Evolutionary conservation across 2,888 invertebrate species (phyloP).

Genomic region (Coelopa pilipes): DNA sequence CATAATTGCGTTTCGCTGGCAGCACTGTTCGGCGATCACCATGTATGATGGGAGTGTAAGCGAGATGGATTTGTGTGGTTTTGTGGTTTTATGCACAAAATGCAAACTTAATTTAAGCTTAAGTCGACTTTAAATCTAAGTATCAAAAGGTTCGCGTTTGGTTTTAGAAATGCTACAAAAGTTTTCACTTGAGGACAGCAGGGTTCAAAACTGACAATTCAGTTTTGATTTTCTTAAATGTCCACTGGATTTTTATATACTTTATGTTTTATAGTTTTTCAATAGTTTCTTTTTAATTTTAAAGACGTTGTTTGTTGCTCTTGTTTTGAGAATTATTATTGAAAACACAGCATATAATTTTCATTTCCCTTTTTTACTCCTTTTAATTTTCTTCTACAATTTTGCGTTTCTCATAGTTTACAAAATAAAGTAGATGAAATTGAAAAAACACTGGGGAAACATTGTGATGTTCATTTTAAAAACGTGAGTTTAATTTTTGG

Average conservation of each 20-base stretch:
- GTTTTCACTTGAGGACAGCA: constrained; percentile 19
- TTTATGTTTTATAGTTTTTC: constrained; percentile 41
- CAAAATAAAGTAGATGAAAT: constrained; percentile 28
- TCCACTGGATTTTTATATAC: constrained; percentile 38
- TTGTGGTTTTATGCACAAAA: neutral
- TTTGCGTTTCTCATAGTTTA: constrained; percentile 29
- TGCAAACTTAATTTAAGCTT: constrained; percentile 8
- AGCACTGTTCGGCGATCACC: neutral
- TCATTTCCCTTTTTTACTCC: neutral
- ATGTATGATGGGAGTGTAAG: neutral
- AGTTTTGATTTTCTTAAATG: constrained; percentile 22
- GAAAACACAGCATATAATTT: constrained; percentile 62
- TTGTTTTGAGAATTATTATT: constrained; percentile 51
- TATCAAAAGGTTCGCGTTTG: constrained; percentile 6
- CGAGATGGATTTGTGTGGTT: neutral
- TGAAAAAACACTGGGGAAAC: constrained; percentile 22
- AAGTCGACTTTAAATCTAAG: constrained; percentile 15
- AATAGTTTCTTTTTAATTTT: constrained; percentile 36
- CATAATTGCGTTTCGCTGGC: neutral
- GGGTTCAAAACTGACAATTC: constrained; percentile 30
- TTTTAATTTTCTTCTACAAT: neutral
- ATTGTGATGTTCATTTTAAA: constrained; percentile 31
- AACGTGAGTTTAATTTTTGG: constrained; percentile 17
- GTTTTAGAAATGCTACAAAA: constrained; percentile 19
- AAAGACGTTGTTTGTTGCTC: constrained; percentile 39